Evolutionary conservation across 1,140 invertebrate species (phyloP), one percentile per base, ranked within the genome.

Genomic region (Archegozetes longisetosus): DNA sequence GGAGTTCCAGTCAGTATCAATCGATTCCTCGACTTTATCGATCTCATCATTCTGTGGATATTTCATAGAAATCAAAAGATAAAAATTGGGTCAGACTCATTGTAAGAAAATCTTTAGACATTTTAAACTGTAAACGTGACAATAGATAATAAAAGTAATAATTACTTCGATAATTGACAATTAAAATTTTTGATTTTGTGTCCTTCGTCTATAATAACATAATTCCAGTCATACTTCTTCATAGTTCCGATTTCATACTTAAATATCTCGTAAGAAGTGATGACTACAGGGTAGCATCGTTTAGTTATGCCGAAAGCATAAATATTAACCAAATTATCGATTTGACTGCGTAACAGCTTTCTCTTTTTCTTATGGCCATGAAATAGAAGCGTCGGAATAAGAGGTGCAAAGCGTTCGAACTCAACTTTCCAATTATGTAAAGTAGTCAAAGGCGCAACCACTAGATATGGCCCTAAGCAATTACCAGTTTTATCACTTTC

Each of bases 401-500:
- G 32, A 40, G 23, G 53, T 59, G n/a, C 12, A 4, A 4, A 51
- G 24, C 9, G 6, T 12, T 20, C 49, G 20, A 51, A 51, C 24
- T 51, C 49, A 6, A 4, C 6, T 20, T 22, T 6, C 49, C 49
- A 51, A 51, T 51, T 51, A 20, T 20, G 4, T 20, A 51, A 6
- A 12, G 49, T 51, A 6, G 49, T 12, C 9, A 22, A 12, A 6
- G 49, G 49, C 6, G 49, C 49, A 6, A 51, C 20, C 20, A 51
- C 49, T 6, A 51, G 24, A 20, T 12, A 25, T 20, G 49, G 49
- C 4, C 49, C 87, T n/a, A n/a, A n/a, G n/a, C n/a, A n/a, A n/a
- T n/a, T n/a, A n/a, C n/a, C n/a, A n/a, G n/a, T 2, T 64, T 65
- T 46, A 65, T 64, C 70, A 26, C 80, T 73, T 69, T 93, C 85